Evolutionary conservation across 2,888 invertebrate genomes (phyloP).

Genomic region (Agriotes lineatus): DNA sequence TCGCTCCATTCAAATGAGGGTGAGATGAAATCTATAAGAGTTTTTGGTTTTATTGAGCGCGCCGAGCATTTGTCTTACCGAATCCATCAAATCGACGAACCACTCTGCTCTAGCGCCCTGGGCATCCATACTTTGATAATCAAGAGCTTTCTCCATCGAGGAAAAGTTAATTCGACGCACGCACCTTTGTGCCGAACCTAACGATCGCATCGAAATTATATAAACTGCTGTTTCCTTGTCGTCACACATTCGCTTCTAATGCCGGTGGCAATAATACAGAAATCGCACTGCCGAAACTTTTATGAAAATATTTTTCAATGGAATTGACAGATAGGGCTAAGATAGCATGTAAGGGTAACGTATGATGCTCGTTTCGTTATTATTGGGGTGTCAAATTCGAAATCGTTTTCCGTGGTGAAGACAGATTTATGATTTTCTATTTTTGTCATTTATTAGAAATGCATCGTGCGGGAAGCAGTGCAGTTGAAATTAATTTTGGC

Average conservation of each 20-base stretch:
- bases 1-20: slow-evolving; percentile 8
- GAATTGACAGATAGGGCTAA: background rate
- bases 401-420: slow-evolving; percentile 2
- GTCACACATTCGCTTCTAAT: no score
- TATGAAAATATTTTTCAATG: background rate
- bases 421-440: slow-evolving; percentile 1
- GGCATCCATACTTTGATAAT: slow-evolving; percentile 2
- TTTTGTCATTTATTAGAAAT: background rate
- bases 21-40: slow-evolving; percentile 15
- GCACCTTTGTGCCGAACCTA: no score
- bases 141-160: background rate
- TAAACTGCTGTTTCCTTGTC: no score
- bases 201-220: no score
- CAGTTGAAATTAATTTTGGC: no score
- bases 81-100: background rate
- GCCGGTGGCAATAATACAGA: no score
- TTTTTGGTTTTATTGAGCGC: slow-evolving; percentile 13
- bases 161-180: background rate
- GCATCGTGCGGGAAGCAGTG: background rate
- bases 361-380: background rate
- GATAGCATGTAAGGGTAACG: background rate
- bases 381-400: slow-evolving; percentile 4
- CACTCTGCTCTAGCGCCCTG: background rate
- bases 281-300: background rate
- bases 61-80: slow-evolving; percentile 5